Base-by-base conservation (phyloP, 2,888 invertebrate genomes). In the Drosophila infuscata region DNA sequence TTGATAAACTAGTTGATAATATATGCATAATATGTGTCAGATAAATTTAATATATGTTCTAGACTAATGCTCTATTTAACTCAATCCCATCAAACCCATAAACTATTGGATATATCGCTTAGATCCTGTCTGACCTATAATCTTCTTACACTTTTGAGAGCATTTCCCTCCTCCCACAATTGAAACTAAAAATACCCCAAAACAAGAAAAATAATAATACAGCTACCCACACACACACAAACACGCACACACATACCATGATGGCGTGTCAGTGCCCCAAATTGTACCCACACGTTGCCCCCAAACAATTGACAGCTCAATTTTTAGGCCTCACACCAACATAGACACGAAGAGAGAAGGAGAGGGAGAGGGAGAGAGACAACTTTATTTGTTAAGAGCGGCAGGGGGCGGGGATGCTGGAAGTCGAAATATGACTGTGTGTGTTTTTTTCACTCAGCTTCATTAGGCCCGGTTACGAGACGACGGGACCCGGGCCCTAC, bases 291-390 rank as follows among this genome's bases (percentile, higher is more conserved):
- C 83, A 74, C 76, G 65, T 70, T 57, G 58, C 82, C 58, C 61
- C 70, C 61, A 67, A 67, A 72, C 83, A 81, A 77, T 83, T 85
- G 90, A 85, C 90, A 90, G 88, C 90, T 85, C 86, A 88, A 85
- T 85, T 82, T 84, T 76, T 54, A 71, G 86, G 69, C 74, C 81
- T 67, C 71, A 69, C 65, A 78, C 71, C 61, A 60, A 43, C 63
- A 32, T 25, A 6, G 25, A 7, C 35, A 11, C 9, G 3, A 3
- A 5, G 3, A 35, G 35, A 17, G 29, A 38, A 7, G 15, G 17
- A 29, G 17, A 12, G 12, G 3, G 1, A 38, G 29, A 56, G 5
- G 33, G 15, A 20, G 12, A 48, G 38, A 69, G 54, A 74, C 58
- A 76, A 62, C 65, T 68, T 65, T 61, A 63, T 73, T 68, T 54